Conservation (phyloP, 2,888 invertebrate species). For the Resseliella maxima region DNA sequence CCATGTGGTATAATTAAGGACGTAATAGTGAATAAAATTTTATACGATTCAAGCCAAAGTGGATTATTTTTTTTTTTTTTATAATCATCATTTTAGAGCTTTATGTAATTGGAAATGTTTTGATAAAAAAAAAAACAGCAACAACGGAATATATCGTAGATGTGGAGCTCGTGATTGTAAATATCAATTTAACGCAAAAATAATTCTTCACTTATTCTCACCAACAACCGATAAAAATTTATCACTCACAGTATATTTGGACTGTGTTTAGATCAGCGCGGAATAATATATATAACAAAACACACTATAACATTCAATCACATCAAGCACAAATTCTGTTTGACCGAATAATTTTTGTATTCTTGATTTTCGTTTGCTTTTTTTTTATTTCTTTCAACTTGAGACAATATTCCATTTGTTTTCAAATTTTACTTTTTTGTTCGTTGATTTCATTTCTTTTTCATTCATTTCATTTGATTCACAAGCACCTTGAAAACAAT, state of each 20-base stretch:
- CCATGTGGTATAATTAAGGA: not conserved
- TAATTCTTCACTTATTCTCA: not conserved
- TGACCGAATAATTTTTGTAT: not conserved
- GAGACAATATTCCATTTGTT: not conserved
- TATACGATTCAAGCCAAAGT: too few relatives aligned
- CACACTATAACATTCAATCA: not conserved
- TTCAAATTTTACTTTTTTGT: too few relatives aligned
- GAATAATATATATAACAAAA: not conserved
- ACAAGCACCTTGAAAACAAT: conserved; percentile 53
- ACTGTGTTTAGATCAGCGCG: not conserved
- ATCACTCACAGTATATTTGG: not conserved
- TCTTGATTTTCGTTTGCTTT: not conserved
- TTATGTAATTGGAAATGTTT: too few relatives aligned
- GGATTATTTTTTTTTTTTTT: too few relatives aligned
- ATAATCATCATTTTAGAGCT: too few relatives aligned
- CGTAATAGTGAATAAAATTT: too few relatives aligned
- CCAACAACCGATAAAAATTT: not conserved
- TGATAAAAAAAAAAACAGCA: too few relatives aligned
- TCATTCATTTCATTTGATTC: not conserved
- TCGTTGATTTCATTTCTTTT: too few relatives aligned
- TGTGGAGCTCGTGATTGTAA: too few relatives aligned
- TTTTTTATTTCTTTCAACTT: not conserved
- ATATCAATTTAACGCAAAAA: too few relatives aligned
- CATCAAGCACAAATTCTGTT: not conserved
- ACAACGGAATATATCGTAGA: too few relatives aligned